These are phyloP conservation scores for Lophochroa leadbeateri DNA, from an alignment of 2,113 vertebrate genomes.

Conservation along the genomic window DNA sequence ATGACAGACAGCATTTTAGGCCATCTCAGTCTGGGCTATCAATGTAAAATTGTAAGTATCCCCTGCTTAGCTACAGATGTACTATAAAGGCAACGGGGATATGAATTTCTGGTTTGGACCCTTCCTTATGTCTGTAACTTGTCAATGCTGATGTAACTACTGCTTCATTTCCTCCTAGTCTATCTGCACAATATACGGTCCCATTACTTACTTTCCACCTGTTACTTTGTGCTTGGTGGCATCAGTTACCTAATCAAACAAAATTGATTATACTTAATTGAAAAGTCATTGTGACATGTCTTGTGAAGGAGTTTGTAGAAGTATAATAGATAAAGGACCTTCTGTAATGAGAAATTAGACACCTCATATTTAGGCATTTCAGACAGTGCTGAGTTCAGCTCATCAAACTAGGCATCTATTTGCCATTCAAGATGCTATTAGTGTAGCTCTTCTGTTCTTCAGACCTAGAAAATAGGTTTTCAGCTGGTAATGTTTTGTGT, in stretches of 20 bases:
- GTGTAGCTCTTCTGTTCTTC: not conserved
- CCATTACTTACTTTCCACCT: not conserved
- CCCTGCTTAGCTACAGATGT: not conserved
- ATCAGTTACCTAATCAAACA: not conserved
- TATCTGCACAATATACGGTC: not conserved
- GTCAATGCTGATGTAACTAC: not conserved
- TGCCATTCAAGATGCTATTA: not conserved
- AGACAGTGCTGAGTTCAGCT: not conserved
- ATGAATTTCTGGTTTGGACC: not conserved
- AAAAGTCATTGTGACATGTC: not conserved
- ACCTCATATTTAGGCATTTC: not conserved
- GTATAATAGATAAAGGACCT: not conserved
- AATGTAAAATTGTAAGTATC: not conserved
- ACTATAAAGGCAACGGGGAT: not conserved
- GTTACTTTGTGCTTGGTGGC: not conserved
- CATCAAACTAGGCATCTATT: not conserved
- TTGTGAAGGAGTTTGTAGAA: not conserved
- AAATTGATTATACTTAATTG: not conserved
- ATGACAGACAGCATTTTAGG: not conserved
- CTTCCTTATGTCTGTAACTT: not conserved
- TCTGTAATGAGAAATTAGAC: not conserved
- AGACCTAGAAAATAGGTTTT: not conserved
- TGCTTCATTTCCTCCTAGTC: not conserved
- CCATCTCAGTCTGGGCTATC: not conserved
- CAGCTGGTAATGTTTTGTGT: not conserved